Base-by-base conservation (phyloP, 1,140 invertebrate genomes). In the Luehdorfia chinensis region DNA sequence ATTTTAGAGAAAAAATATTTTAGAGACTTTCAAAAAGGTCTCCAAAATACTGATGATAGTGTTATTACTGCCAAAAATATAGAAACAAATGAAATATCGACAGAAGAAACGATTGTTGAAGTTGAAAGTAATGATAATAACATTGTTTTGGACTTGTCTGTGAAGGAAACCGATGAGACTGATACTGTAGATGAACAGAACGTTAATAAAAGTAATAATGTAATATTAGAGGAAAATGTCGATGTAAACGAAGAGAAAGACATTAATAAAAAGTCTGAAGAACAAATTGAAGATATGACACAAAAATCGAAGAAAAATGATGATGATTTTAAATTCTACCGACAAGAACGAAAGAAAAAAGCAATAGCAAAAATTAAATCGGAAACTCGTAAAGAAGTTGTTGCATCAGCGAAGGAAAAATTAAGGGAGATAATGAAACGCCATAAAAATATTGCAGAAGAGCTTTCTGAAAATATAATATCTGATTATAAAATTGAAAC, bases 1-100 rank as follows among this genome's bases (percentile, higher is more conserved):
- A 92, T 96, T 46, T 87, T 96, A 53, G 93, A 92, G 77, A 88
- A 88, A 55, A 89, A 87, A 46, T 71, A 75, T 56, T 81, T 75
- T 36, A 63, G 69, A 18, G 64, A 75, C 16, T 55, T 64, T 55
- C 55, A 63, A 16, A 37, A 44, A 14, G 57, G 53, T 9, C 21
- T 50, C 14, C 30, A 32, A 18, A 50, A 15, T 50, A 45, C 32
- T 15, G 34, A 47, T 33, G 21, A 43, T 2, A 15, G 33, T 32
- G 36, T 30, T 18, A 9, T 21, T 11, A 13, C 13, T 11, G 14
- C 15, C 23, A 49, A 44, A 31, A 16, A 13, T 14, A 37, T 48
- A 43, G 19, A 31, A 39, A 23, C 19, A 18, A 31, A 11, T 6
- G 30, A 31, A 6, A 28, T 16, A 11, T 34, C 39, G 27, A 11